phyloP scores from a whole-genome alignment of 2,888 invertebrate genomes.

The Caenorhabditis becei region DNA sequence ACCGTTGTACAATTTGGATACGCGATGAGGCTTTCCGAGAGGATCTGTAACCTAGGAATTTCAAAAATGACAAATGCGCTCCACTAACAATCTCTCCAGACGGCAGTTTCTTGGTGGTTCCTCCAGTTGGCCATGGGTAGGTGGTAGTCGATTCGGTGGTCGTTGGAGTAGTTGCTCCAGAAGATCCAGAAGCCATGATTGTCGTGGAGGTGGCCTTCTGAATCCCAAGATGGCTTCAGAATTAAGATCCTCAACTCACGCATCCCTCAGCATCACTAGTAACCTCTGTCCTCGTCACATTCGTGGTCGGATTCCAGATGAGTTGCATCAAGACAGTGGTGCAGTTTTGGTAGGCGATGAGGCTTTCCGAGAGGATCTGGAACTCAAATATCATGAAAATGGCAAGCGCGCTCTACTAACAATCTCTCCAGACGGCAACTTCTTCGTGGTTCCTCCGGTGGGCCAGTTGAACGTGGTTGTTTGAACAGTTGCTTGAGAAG shows the following conservation, averaged over 20 bases:
- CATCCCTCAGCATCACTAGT: slow-evolving; percentile 18
- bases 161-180: neutral
- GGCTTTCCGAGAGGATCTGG: neutral
- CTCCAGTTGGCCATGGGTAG: neutral
- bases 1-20: slow-evolving; percentile 37
- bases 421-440: neutral
- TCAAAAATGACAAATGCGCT: neutral
- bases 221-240: neutral
- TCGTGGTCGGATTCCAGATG: neutral
- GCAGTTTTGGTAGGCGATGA: neutral
- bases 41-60: slow-evolving; percentile 13
- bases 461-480: neutral
- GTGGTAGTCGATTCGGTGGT: too few species aligned
- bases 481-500: too few species aligned
- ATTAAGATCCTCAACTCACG: neutral
- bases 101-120: neutral
- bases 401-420: neutral
- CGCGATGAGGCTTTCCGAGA: slow-evolving; percentile 25
- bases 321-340: neutral
- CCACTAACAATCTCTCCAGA: slow-evolving; percentile 2
- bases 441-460: neutral
- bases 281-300: slow-evolving; percentile 3
- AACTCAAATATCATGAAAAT: neutral
- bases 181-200: neutral
- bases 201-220: neutral